phyloP scores from a whole-genome alignment of 2,113 vertebrate genomes.

The Microcebus lehilahytsara region DNA sequence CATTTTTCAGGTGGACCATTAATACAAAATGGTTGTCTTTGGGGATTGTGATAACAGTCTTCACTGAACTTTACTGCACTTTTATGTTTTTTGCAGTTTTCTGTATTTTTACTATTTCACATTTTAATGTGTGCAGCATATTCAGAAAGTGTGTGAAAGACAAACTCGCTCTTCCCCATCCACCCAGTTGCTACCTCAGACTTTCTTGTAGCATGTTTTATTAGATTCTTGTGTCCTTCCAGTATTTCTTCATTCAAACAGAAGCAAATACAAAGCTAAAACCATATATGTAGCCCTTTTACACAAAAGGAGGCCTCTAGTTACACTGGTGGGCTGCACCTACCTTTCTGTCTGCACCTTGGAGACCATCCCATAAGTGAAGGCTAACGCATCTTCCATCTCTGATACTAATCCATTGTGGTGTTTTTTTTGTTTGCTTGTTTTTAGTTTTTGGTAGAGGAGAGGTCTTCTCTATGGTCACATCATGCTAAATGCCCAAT shows the following conservation, averaged over 20 bases:
- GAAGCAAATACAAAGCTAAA: not conserved
- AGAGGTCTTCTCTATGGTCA: too few species aligned
- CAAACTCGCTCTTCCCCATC: not conserved
- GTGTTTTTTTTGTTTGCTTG: too few species aligned
- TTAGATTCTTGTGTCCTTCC: not conserved
- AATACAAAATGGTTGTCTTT: not conserved
- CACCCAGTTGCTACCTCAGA: not conserved
- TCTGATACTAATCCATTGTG: too few species aligned
- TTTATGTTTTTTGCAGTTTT: not conserved
- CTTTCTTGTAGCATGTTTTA: not conserved
- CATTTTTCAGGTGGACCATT: not conserved
- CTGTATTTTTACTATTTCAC: not conserved
- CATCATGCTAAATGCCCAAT: too few species aligned
- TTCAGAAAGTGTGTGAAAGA: not conserved
- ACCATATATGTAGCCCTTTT: too few species aligned
- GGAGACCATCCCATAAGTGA: too few species aligned
- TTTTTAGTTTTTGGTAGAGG: too few species aligned
- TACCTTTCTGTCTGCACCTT: too few species aligned
- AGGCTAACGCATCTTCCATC: too few species aligned
- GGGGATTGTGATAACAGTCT: not conserved
- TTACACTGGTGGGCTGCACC: too few species aligned
- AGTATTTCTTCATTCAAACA: not conserved
- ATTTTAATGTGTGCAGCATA: not conserved
- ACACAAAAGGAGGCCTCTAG: too few species aligned
- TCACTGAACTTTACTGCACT: not conserved